Evolutionary conservation across 2,113 vertebrate genomes (phyloP), one percentile per base, ranked within the genome.

Genomic region (Silurus glanis): DNA sequence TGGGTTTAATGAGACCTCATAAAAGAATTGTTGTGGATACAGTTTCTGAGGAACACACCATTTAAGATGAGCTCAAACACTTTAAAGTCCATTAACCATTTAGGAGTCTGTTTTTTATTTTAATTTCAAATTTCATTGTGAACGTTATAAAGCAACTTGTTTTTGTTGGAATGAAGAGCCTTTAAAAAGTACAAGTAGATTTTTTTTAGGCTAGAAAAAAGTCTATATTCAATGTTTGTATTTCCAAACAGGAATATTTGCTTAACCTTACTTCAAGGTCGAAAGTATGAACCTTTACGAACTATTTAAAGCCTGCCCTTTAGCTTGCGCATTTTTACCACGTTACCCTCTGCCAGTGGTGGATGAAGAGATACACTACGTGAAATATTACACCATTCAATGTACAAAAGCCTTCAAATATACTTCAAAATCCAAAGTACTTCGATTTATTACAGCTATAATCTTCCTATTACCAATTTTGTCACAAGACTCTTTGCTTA

Each of bases 21-120:
- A 80, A 55, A 78, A 16, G 28, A 47, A 12, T 9, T 80, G 78
- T 59, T 61, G 78, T 59, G 78, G 37, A 80, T 59, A 80, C 56
- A 59, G 78, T 80, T 61, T 80, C 78, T 80, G 37, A 80, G 58
- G 56, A 80, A 80, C 78, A 80, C 78, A 61, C 56, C 78, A 61
- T 80, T 80, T 80, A 56, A 25, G 55, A 80, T 80, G 78, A 80
- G 78, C 78, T 61, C 78, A 80, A 80, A 80, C 56, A 80, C 17
- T 80, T 58, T 37, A 56, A 79, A 79, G 7, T 78, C 51, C 14
- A 28, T 78, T 78, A 78, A 53, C 13, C 55, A 23, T 37, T n/a
- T 25, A 25, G 23, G 7, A 37, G 21, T 53, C 71, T 12, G 37
- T 5, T 14, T 14, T 45, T 72, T 74, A 9, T 49, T 25, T 55